phyloP scores from a whole-genome alignment of 2,888 invertebrate genomes.

The Lasioglossum malachurum region DNA sequence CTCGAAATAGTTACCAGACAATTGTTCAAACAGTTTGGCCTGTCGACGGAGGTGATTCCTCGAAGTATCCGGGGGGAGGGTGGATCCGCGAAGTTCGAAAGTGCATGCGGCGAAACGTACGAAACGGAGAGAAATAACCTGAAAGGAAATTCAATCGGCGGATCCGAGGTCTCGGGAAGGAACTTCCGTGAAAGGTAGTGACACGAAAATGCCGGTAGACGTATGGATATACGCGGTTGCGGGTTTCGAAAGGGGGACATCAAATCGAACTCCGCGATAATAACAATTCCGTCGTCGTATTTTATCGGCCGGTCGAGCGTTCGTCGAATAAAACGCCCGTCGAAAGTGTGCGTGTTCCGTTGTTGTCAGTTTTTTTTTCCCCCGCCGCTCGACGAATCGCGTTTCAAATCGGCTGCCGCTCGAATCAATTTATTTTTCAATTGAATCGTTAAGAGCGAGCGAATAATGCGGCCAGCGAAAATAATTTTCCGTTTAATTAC shows the following conservation, averaged over 20 bases:
- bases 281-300: conserved; percentile 43
- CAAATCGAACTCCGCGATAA: conserved; percentile 51
- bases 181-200: conserved; percentile 33
- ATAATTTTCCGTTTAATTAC: conserved; percentile 57
- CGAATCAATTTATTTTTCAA: conserved; percentile 58
- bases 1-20: no score
- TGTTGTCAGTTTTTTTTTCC: conserved; percentile 7
- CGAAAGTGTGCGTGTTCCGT: background rate
- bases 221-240: conserved; percentile 56
- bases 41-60: conserved; percentile 7
- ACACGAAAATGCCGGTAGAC: conserved; percentile 49
- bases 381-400: conserved; percentile 9
- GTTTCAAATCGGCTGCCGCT: conserved; percentile 39
- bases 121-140: conserved; percentile 40
- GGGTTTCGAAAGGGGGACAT: conserved; percentile 52
- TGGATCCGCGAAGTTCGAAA: conserved; percentile 35
- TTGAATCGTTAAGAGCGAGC: conserved; percentile 30
- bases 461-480: conserved; percentile 35
- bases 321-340: conserved; percentile 1
- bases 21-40: background rate
- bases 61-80: background rate
- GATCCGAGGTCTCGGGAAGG: conserved; percentile 24
- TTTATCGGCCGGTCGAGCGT: background rate
- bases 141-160: conserved; percentile 55
- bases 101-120: conserved; percentile 16